phyloP scores from a whole-genome alignment of 1,140 invertebrate species.

The Hydropsyche tenuis region DNA sequence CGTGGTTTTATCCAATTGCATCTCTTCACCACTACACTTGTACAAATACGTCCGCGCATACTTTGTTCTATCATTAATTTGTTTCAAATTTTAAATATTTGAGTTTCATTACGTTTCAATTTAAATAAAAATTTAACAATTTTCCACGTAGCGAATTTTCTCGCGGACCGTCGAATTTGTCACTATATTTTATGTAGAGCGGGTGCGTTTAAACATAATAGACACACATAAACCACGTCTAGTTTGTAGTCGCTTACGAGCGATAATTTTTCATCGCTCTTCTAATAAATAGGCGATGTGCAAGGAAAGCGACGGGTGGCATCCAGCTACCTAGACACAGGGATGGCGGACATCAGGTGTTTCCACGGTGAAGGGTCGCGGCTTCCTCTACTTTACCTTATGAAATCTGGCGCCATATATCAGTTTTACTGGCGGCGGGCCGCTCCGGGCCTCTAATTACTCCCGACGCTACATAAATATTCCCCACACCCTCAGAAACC shows the following conservation, averaged over 20 bases:
- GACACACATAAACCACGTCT: no score
- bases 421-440: slow-evolving; percentile 38
- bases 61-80: neutral
- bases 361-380: slow-evolving; percentile 28
- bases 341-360: slow-evolving; percentile 32
- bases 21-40: slow-evolving; percentile 6
- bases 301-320: neutral
- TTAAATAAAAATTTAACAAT: no score
- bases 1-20: slow-evolving; percentile 10
- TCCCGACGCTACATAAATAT: slow-evolving; percentile 39
- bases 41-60: neutral
- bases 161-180: no score
- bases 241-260: slow-evolving; percentile 19
- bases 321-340: neutral
- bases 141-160: no score
- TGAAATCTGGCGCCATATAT: slow-evolving; percentile 40
- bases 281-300: neutral
- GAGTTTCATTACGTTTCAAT: no score
- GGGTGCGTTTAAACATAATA: no score
- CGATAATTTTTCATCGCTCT: slow-evolving; percentile 26
- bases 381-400: slow-evolving; percentile 37
- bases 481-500: neutral
- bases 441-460: slow-evolving; percentile 38
- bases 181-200: no score
- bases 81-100: neutral